Conservation (phyloP, 2,888 invertebrate species). For the Pterostichus madidus region DNA sequence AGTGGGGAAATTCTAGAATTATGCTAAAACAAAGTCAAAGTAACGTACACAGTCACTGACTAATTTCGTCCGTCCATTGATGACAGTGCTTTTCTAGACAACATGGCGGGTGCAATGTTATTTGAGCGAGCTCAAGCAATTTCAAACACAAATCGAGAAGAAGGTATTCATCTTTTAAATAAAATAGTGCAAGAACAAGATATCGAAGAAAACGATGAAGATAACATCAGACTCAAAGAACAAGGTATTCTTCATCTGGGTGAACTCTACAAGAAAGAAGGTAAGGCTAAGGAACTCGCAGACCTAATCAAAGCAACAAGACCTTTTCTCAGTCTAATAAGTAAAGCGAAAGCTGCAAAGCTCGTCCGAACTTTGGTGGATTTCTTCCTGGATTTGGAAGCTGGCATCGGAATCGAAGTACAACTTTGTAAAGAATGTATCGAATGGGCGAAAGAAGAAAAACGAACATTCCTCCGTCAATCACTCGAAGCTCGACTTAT, state of each 20-base stretch:
- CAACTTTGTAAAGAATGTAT: conserved; percentile 98
- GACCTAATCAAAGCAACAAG: conserved; percentile 96
- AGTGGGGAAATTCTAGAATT: conserved; percentile 50
- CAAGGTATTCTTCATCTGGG: conserved; percentile 96
- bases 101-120: conserved; percentile 95
- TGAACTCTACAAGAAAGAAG: conserved; percentile 94
- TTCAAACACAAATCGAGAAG: conserved; percentile 86
- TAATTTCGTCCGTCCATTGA: conserved; percentile 74
- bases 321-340: conserved; percentile 96
- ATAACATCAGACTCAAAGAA: conserved; percentile 94
- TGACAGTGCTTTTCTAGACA: conserved; percentile 78
- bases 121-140: conserved; percentile 91
- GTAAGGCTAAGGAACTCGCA: conserved; percentile 94
- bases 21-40: conserved; percentile 52
- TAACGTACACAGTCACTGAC: conserved; percentile 52
- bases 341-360: conserved; percentile 99
- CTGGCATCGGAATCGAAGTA: conserved; percentile 96
- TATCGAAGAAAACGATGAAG: conserved; percentile 90
- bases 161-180: conserved; percentile 86
- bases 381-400: conserved; percentile 97
- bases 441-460: conserved; percentile 99
- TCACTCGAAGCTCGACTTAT: conserved; percentile 96
- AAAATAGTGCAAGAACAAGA: conserved; percentile 89
- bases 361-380: conserved; percentile 97
- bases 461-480: conserved; percentile 97